Evolutionary conservation across 2,797 vertebrate species (phyloP).

Genomic region (Odontamblyopus rebecca): DNA sequence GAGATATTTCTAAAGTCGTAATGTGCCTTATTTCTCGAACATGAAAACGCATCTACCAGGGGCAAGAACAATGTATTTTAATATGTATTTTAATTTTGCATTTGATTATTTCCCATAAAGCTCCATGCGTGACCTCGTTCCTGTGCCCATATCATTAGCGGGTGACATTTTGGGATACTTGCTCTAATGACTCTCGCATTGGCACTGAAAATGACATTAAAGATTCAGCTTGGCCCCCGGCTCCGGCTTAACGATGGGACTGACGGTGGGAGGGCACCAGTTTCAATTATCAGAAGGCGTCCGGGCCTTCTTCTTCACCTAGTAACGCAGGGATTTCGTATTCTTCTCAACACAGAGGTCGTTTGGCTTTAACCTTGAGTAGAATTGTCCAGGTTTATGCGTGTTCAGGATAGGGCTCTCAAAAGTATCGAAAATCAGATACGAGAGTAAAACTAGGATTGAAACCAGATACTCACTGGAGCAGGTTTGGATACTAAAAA

Average conservation of each 20-base stretch:
- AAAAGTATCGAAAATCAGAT: too few relatives aligned
- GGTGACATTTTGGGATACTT: background rate
- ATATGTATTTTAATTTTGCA: background rate
- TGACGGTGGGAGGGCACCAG: background rate
- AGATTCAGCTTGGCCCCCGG: background rate
- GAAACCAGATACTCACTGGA: too few relatives aligned
- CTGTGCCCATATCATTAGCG: background rate
- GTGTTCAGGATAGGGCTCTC: background rate
- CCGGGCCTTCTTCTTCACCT: background rate
- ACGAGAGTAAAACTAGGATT: too few relatives aligned
- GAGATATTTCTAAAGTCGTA: background rate
- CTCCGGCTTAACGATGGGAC: background rate
- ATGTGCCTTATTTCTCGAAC: background rate
- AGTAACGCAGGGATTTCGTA: background rate
- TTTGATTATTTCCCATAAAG: background rate
- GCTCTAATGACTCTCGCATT: background rate
- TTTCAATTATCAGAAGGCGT: constrained; percentile 1
- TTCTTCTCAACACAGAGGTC: background rate
- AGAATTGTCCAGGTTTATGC: background rate
- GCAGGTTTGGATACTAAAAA: too few relatives aligned
- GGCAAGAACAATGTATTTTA: background rate
- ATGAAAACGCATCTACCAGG: background rate
- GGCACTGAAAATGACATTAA: constrained; percentile 4
- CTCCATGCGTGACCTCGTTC: background rate
- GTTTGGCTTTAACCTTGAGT: background rate